Evolutionary conservation across 2,888 invertebrate species (phyloP), one percentile per base, ranked within the genome.

Genomic region (Pyrrhosoma nymphula): DNA sequence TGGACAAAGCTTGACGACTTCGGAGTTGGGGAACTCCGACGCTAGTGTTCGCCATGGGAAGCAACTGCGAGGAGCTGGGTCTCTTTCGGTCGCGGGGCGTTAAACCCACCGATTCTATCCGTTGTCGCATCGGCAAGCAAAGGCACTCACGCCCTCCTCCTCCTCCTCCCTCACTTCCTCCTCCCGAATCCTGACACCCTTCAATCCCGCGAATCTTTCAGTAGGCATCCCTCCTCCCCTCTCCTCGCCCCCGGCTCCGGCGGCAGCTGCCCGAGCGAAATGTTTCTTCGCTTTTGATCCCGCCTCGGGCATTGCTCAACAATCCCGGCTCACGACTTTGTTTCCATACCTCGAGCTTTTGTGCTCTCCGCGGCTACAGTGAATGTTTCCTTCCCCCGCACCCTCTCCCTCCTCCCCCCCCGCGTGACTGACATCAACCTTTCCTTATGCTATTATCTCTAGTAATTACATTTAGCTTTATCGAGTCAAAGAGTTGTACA

Each of bases 181-280:
- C 35, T 18, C 30, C 14, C 35, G 30, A 3, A 30, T 35, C 75
- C 12, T 6, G 12, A 30, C 30, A 82, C 75, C 75, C 35, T 82
- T 82, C 75, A 82, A 82, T 82, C 35, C 75, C 75, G 30, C 75
- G 30, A 14, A 82, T 82, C 75, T 82, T 82, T 82, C 75, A 82
- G 10, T 35, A 30, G 30, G 2, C 30, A 30, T 82, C 16, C 12
- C 35, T 26, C 2, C 18, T 6, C 10, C 75, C n/a, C n/a, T n/a
- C 8, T 30, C 75, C 10, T 82, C 30, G 69, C 75, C 35, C 75
- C 18, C 60, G 2, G 47, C 16, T 60, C 60, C 60, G 60, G 60
- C 60, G 8, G 35, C 75, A 14, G 35, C 75, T 23, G 30, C 75
- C 75, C 75, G 35, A 82, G 75, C 30, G 75, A 35, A 82, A 82